Percentiles rank a stretch among this genome's conserved stretches.
Conservation (phyloP, 1,140 invertebrate genomes). For the Diorhabda elongata region DNA sequence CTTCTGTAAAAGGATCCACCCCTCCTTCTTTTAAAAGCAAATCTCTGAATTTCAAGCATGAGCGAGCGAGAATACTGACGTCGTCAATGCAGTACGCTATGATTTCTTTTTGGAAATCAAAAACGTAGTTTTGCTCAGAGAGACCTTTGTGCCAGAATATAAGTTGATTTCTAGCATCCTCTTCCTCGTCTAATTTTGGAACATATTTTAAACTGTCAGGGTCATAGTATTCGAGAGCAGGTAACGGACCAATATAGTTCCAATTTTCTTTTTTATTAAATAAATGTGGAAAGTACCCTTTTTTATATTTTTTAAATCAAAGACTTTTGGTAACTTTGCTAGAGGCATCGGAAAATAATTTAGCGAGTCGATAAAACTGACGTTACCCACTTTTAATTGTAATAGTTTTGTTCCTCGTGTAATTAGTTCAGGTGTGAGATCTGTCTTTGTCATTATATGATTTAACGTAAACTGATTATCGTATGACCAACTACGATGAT, state of each 20-base stretch:
- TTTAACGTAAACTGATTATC: constrained; percentile 11
- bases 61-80: constrained; percentile 18
- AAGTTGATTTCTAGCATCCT: constrained; percentile 6
- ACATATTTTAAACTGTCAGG: constrained; percentile 17
- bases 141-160: constrained; percentile 18
- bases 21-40: too few species aligned
- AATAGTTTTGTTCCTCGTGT: constrained; percentile 9
- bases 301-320: constrained; percentile 17
- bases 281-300: constrained; percentile 28
- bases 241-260: constrained; percentile 22
- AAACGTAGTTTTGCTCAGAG: constrained; percentile 11
- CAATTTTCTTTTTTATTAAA: constrained; percentile 23
- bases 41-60: too few species aligned
- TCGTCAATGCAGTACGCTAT: constrained; percentile 22
- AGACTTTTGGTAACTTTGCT: constrained; percentile 18
- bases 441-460: constrained; percentile 11
- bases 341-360: constrained; percentile 20
- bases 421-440: constrained; percentile 10
- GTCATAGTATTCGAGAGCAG: constrained; percentile 18
- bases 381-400: neutral
- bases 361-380: constrained; percentile 18
- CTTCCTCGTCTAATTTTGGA: neutral
- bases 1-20: too few species aligned
- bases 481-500: constrained; percentile 7
- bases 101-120: constrained; percentile 19